These are phyloP conservation scores for Lates calcarifer DNA, from an alignment of 2,113 vertebrate species.

Conservation along the genomic window DNA sequence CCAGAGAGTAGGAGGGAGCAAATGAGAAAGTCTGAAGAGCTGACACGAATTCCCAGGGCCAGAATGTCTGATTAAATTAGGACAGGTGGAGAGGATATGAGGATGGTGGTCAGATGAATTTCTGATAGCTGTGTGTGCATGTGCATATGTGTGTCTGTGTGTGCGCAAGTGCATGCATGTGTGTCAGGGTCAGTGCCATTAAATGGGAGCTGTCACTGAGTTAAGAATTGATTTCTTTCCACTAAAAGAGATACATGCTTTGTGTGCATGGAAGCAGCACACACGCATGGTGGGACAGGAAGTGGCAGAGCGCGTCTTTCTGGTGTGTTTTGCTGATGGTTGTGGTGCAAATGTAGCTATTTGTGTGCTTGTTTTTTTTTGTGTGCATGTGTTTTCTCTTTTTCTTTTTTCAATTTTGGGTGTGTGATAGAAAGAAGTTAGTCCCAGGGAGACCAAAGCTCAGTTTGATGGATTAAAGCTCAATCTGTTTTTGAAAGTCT, in stretches of 20 bases:
- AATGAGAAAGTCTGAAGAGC: constrained; percentile 36
- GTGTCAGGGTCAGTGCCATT: constrained; percentile 42
- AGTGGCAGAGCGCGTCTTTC: neutral
- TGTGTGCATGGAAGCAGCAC: constrained; percentile 6
- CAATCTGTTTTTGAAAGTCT: constrained; percentile 27
- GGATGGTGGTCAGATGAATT: constrained; percentile 37
- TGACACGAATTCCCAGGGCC: constrained; percentile 54
- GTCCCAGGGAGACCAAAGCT: neutral
- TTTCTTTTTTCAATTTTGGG: neutral
- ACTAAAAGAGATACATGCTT: constrained; percentile 36
- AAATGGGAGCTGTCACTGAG: constrained; percentile 48
- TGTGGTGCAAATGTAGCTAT: neutral
- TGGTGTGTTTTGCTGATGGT: neutral
- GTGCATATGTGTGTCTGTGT: neutral
- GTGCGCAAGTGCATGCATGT: neutral
- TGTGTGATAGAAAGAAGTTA: neutral
- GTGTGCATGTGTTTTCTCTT: neutral
- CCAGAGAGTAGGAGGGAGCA: constrained; percentile 27
- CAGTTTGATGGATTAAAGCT: constrained; percentile 59
- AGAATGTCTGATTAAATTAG: constrained; percentile 54
- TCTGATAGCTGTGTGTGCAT: constrained; percentile 11
- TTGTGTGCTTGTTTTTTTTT: neutral
- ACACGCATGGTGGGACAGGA: constrained; percentile 5
- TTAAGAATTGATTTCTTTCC: constrained; percentile 49
- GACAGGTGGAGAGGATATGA: constrained; percentile 33